These are phyloP conservation scores for Lutjanus campechanus DNA, from an alignment of 2,797 vertebrate species.

Conservation along the genomic window DNA sequence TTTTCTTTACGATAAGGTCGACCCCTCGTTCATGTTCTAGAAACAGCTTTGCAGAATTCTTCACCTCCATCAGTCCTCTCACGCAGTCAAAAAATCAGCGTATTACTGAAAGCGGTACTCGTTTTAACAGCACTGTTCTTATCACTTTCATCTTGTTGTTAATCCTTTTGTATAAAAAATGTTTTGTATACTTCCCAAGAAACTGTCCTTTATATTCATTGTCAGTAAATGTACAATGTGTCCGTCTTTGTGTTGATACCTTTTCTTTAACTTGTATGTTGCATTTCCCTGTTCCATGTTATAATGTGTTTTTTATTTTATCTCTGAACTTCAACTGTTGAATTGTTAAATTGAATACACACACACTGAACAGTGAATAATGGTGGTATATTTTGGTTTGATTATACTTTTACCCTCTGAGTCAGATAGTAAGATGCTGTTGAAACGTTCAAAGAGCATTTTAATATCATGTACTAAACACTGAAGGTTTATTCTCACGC, in stretches of 20 bases:
- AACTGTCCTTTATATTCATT: constrained; percentile 68
- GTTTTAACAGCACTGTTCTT: constrained; percentile 69
- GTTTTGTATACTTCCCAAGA: constrained; percentile 75
- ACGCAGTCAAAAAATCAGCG: constrained; percentile 46
- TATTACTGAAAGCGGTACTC: constrained; percentile 66
- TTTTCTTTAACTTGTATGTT: constrained; percentile 52
- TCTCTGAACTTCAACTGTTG: constrained; percentile 44
- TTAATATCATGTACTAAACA: constrained; percentile 64
- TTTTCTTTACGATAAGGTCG: constrained; percentile 79
- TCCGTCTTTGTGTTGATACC: constrained; percentile 55
- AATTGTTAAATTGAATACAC: constrained; percentile 63
- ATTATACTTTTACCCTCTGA: constrained; percentile 90
- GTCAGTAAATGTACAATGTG: constrained; percentile 69
- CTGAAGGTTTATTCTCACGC: constrained; percentile 63
- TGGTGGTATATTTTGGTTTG: constrained; percentile 61
- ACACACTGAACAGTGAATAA: constrained; percentile 57
- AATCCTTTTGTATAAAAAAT: constrained; percentile 72
- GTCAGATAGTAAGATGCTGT: constrained; percentile 92
- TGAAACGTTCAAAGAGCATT: constrained; percentile 77
- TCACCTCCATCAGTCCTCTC: constrained; percentile 63
- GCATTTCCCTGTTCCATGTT: constrained; percentile 49
- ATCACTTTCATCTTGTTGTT: constrained; percentile 73
- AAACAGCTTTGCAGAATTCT: constrained; percentile 83
- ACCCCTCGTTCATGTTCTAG: constrained; percentile 70
- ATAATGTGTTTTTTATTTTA: constrained; percentile 36